A percentile compares a stretch with the other conserved stretches of the same genome.
These are phyloP conservation scores for Muntiacus reevesi DNA, from an alignment of 2,113 vertebrate genomes.

Conservation along the genomic window DNA sequence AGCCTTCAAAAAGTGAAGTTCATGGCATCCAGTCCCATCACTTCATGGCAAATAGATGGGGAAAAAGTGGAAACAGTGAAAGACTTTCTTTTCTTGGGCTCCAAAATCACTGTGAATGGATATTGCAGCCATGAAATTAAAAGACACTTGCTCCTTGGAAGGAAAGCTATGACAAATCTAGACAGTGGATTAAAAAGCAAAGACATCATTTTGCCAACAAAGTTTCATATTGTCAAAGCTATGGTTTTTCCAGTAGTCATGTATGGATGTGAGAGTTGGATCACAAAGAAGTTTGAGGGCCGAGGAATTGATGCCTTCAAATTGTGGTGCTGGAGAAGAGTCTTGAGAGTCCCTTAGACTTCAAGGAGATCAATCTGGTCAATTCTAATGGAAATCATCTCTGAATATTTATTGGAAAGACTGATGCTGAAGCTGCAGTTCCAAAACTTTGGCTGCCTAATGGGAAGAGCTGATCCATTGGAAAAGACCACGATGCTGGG, in stretches of 20 bases:
- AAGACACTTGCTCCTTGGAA: not conserved
- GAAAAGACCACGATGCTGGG: not conserved
- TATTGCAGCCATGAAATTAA: not conserved
- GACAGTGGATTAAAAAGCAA: not conserved
- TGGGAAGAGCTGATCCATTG: not conserved
- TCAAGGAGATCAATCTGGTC: not conserved
- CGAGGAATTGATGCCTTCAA: not conserved
- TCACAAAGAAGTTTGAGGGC: not conserved
- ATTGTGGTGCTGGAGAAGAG: not conserved
- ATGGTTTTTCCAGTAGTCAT: not conserved
- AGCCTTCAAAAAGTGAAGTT: not conserved
- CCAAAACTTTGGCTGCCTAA: not conserved
- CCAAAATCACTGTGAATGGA: not conserved
- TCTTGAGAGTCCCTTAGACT: not conserved
- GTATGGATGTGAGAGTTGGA: not conserved
- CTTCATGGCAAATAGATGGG: not conserved
- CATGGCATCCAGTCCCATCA: not conserved
- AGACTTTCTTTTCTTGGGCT: not conserved
- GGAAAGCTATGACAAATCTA: not conserved
- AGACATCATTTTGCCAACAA: not conserved
- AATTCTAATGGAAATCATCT: fast-evolving
- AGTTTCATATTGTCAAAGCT: not conserved
- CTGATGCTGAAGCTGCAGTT: not conserved
- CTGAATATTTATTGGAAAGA: not conserved
- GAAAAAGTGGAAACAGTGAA: not conserved